Percentiles rank a stretch among this genome's conserved stretches.
These are phyloP conservation scores for Atherinosoma microstoma DNA, from an alignment of 2,797 vertebrate species.

Conservation along the genomic window DNA sequence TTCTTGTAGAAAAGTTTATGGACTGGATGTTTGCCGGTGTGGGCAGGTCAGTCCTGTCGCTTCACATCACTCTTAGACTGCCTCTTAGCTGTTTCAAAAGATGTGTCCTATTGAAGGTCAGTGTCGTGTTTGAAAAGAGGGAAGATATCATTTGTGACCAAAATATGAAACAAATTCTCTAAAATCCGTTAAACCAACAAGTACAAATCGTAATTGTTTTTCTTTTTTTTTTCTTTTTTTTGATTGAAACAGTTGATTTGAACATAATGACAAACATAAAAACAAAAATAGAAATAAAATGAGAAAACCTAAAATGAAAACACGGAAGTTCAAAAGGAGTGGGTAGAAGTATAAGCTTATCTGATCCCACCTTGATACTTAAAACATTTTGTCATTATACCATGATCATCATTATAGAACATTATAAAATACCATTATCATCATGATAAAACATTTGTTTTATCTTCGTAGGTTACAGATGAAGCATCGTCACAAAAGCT, in stretches of 20 bases:
- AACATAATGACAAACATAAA: too few species aligned
- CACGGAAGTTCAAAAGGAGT: too few species aligned
- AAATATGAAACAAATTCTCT: background rate
- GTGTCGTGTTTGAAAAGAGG: slow-evolving; percentile 18
- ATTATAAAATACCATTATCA: too few species aligned
- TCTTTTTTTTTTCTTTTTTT: too few species aligned
- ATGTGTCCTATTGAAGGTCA: slow-evolving; percentile 52
- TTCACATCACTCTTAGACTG: slow-evolving; percentile 55
- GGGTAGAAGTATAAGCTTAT: too few species aligned
- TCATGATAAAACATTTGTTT: background rate
- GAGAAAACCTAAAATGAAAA: too few species aligned
- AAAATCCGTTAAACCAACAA: background rate
- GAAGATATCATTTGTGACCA: slow-evolving; percentile 13
- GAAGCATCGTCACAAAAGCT: background rate
- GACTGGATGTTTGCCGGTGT: slow-evolving; percentile 39
- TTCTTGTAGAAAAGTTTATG: slow-evolving; percentile 35
- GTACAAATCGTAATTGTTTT: too few species aligned
- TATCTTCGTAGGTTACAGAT: background rate
- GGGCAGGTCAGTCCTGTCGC: slow-evolving; percentile 65
- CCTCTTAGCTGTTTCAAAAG: slow-evolving; percentile 55
- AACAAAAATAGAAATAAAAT: too few species aligned
- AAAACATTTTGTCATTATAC: too few species aligned
- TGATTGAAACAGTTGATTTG: too few species aligned
- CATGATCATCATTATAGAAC: too few species aligned
- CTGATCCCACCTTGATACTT: too few species aligned